A percentile compares a stretch with the other conserved stretches of the same genome.
Evolutionary conservation across 23 tunicate species (phyloP).

Genomic region (Phallusia fumigata): DNA sequence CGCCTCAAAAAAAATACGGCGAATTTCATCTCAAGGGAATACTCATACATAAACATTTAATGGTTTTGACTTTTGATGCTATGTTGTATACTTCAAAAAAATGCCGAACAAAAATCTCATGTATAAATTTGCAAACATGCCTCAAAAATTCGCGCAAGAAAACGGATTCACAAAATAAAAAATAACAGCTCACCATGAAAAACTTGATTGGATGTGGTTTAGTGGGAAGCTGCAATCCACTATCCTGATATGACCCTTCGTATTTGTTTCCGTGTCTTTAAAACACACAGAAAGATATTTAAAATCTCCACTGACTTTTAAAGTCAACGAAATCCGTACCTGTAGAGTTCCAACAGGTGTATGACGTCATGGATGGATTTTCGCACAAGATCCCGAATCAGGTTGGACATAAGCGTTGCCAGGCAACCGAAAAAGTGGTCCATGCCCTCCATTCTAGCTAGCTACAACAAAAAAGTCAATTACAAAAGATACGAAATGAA

Average conservation of each 20-base stretch:
- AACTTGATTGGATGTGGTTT: constrained; percentile 64
- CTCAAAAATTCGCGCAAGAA: too few species aligned
- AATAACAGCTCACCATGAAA: constrained; percentile 55
- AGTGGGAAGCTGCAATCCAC: constrained; percentile 80
- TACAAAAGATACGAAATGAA: too few species aligned
- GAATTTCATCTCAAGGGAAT: too few species aligned
- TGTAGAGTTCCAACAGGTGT: constrained; percentile 60
- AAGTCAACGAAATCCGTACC: constrained; percentile 3
- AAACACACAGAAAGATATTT: neutral
- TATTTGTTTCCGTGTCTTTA: constrained; percentile 75
- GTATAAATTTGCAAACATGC: too few species aligned
- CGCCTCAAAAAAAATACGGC: too few species aligned
- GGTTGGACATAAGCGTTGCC: constrained; percentile 81
- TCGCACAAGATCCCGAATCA: constrained; percentile 71
- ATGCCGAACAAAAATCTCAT: too few species aligned
- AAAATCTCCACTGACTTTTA: neutral
- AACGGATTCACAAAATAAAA: too few species aligned
- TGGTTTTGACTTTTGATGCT: too few species aligned
- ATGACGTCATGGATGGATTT: constrained; percentile 83
- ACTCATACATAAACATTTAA: too few species aligned
- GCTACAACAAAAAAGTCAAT: constrained; percentile 12
- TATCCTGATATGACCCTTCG: constrained; percentile 60
- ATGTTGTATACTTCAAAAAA: too few species aligned
- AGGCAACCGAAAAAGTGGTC: constrained; percentile 85
- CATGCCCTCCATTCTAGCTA: constrained; percentile 64